Conservation (phyloP, 2,888 invertebrate genomes). For the Dynastes hyllus region DNA sequence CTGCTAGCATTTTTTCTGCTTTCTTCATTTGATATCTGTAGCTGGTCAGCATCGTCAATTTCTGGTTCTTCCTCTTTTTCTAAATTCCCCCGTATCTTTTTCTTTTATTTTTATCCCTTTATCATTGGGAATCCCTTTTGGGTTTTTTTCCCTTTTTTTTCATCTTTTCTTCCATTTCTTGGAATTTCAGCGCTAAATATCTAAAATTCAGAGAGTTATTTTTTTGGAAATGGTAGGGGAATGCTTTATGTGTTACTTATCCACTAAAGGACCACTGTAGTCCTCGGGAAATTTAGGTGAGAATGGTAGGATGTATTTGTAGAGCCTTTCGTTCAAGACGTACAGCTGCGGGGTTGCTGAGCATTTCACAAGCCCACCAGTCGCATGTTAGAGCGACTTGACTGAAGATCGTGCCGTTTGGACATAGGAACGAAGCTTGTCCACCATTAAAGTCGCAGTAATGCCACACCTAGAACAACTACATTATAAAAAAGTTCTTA, state of each 20-base stretch:
- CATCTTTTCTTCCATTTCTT: constrained; percentile 90
- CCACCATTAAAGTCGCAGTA: constrained; percentile 94
- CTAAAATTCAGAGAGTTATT: constrained; percentile 67
- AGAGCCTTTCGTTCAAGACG: constrained; percentile 90
- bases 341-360: constrained; percentile 88
- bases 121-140: constrained; percentile 63
- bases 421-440: constrained; percentile 91
- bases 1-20: constrained; percentile 37
- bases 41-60: constrained; percentile 59
- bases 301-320: constrained; percentile 90
- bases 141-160: constrained; percentile 78
- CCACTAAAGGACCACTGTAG: constrained; percentile 90
- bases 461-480: constrained; percentile 84
- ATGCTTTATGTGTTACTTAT: constrained; percentile 74
- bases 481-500: constrained; percentile 22
- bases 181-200: constrained; percentile 87
- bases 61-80: constrained; percentile 57
- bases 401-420: constrained; percentile 93
- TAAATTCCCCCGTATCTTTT: constrained; percentile 57
- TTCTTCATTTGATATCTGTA: constrained; percentile 54
- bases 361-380: constrained; percentile 94
- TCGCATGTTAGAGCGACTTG: constrained; percentile 92
- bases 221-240: constrained; percentile 58
- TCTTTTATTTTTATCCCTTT: constrained; percentile 52
- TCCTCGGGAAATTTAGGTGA: constrained; percentile 93